Conservation (phyloP, 2,888 invertebrate species). For the Flabesymbios commensalis region DNA sequence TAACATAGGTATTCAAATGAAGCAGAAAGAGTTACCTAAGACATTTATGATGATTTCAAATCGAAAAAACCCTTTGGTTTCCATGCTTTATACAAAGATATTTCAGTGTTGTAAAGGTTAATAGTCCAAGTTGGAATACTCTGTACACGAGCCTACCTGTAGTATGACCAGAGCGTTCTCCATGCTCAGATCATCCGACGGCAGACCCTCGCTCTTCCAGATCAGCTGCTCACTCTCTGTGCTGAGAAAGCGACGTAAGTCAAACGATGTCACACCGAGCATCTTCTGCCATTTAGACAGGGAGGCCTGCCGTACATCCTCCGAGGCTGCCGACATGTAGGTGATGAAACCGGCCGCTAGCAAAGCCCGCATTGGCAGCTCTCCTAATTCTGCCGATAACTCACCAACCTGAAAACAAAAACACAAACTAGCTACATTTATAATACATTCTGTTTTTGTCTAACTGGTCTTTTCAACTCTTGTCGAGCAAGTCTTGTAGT, state of each 20-base stretch:
- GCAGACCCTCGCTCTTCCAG: constrained; percentile 85
- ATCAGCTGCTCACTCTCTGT: constrained; percentile 78
- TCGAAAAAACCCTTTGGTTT: too few species aligned
- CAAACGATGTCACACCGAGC: constrained; percentile 21
- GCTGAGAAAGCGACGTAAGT: constrained; percentile 67
- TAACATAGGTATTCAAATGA: too few species aligned
- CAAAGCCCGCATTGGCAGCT: constrained; percentile 71
- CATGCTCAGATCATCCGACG: constrained; percentile 76
- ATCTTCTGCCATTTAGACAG: constrained; percentile 62
- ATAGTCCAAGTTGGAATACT: too few species aligned
- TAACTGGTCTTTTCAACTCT: too few species aligned
- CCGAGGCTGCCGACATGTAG: constrained; percentile 74
- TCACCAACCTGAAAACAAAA: constrained; percentile 59
- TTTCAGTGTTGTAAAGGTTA: too few species aligned
- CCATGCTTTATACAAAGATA: too few species aligned
- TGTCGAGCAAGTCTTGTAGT: too few species aligned
- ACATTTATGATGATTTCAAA: too few species aligned
- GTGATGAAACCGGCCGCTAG: constrained; percentile 79
- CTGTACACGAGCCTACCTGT: too few species aligned
- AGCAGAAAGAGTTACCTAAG: too few species aligned
- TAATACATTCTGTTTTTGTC: too few species aligned
- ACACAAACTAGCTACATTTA: too few species aligned
- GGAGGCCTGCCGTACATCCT: constrained; percentile 69
- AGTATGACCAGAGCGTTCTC: constrained; percentile 82
- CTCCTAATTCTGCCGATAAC: constrained; percentile 68